These are phyloP conservation scores for Aphodius sticticus DNA, from an alignment of 2,888 invertebrate species.

Conservation along the genomic window DNA sequence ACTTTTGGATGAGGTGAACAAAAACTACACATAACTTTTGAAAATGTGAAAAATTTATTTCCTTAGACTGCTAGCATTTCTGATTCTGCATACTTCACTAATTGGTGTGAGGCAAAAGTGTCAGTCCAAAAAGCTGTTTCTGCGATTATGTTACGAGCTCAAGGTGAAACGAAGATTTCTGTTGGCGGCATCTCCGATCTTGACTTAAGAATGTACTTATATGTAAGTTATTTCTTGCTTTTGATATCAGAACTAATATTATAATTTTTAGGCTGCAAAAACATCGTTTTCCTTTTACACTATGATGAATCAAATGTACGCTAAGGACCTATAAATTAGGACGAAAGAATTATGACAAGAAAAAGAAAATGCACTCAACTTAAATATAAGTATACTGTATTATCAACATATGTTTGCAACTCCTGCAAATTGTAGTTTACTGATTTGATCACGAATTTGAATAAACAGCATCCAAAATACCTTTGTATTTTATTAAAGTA, in stretches of 20 bases:
- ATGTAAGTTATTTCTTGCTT: slow-evolving; percentile 5
- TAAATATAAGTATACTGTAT: neutral
- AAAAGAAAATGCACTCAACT: neutral
- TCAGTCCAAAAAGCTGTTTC: slow-evolving; percentile 12
- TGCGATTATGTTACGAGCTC: slow-evolving; percentile 15
- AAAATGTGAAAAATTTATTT: neutral
- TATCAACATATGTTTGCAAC: too few relatives aligned
- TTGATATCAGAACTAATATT: neutral
- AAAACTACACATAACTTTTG: neutral
- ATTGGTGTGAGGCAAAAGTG: slow-evolving; percentile 9
- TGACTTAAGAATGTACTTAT: slow-evolving; percentile 20
- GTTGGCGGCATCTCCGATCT: slow-evolving; percentile 19
- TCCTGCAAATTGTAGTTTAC: too few relatives aligned
- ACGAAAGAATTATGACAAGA: too few relatives aligned
- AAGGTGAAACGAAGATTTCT: neutral
- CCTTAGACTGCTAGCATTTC: slow-evolving; percentile 9
- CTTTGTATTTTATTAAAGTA: too few relatives aligned
- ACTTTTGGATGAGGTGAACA: slow-evolving; percentile 19
- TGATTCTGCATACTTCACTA: slow-evolving; percentile 6
- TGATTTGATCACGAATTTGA: too few relatives aligned
- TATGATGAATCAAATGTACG: slow-evolving; percentile 26
- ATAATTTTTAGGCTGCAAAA: slow-evolving; percentile 22
- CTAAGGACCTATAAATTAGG: neutral
- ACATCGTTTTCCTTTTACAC: slow-evolving; percentile 26
- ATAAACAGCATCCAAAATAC: too few relatives aligned